Conservation (phyloP, 2,888 invertebrate genomes). For the Pelosia muscerda region DNA sequence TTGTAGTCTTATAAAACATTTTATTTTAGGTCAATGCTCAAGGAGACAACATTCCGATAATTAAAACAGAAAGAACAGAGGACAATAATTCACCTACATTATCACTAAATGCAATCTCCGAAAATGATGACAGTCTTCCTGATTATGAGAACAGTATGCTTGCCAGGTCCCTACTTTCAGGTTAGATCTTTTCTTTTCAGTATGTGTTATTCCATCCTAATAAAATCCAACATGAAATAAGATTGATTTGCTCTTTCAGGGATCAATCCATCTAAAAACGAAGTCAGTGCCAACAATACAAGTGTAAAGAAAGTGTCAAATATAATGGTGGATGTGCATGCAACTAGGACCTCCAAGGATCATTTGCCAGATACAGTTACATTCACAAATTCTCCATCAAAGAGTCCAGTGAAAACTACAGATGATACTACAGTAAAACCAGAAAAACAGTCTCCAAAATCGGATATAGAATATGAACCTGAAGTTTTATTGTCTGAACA, state of each 20-base stretch:
- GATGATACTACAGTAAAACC: conserved; percentile 77
- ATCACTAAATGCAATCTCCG: conserved; percentile 65
- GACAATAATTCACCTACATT: conserved; percentile 68
- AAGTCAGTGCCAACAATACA: conserved; percentile 68
- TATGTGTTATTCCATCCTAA: not conserved
- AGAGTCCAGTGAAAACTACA: conserved; percentile 72
- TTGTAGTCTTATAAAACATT: not conserved
- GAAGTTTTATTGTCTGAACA: conserved; percentile 82
- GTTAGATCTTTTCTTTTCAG: conserved; percentile 52
- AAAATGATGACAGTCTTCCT: conserved; percentile 82
- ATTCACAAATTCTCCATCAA: conserved; percentile 64
- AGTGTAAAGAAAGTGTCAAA: conserved; percentile 72
- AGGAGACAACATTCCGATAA: conserved; percentile 73
- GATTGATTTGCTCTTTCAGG: conserved; percentile 60
- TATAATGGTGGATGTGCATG: conserved; percentile 62
- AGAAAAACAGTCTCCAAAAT: conserved; percentile 81
- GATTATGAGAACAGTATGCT: conserved; percentile 86
- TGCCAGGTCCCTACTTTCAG: conserved; percentile 83
- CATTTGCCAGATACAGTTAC: conserved; percentile 63
- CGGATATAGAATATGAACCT: conserved; percentile 81
- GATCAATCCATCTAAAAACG: conserved; percentile 81
- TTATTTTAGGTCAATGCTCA: conserved; percentile 62
- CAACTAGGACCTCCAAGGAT: conserved; percentile 68
- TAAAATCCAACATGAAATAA: conserved; percentile 15
- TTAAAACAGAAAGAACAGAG: conserved; percentile 78